phyloP scores from a whole-genome alignment of 2,113 vertebrate species.

The Chionis minor region DNA sequence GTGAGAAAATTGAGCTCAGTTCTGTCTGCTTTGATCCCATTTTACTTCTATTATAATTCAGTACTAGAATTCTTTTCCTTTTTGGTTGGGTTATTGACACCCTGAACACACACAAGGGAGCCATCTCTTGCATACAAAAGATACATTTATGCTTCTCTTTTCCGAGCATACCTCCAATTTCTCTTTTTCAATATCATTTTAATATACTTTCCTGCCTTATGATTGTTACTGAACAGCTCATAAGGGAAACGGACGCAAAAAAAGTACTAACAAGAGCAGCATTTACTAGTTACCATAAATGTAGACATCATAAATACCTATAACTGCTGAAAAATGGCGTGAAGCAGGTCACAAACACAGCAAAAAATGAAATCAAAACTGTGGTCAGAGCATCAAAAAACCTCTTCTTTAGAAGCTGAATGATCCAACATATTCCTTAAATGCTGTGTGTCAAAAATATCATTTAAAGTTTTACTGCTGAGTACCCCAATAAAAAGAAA shows the following conservation, averaged over 20 bases:
- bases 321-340: neutral
- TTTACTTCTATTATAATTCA: slow-evolving; percentile 9
- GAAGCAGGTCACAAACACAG: neutral
- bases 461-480: neutral
- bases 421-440: neutral
- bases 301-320: neutral
- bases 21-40: slow-evolving; percentile 21
- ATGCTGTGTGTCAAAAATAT: neutral
- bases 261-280: neutral
- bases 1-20: slow-evolving; percentile 27
- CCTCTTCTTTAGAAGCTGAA: neutral
- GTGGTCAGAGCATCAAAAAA: neutral
- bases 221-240: neutral
- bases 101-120: neutral
- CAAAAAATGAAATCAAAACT: neutral
- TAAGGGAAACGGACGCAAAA: neutral
- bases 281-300: neutral
- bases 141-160: neutral
- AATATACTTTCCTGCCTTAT: neutral
- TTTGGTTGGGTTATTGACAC: neutral
- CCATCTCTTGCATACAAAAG: neutral
- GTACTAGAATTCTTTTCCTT: neutral
- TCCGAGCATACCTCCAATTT: neutral
- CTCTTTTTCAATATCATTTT: neutral
- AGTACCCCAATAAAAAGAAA: neutral